Percentiles rank a stretch among this genome's conserved stretches.
Evolutionary conservation across 1,140 invertebrate genomes (phyloP).

Genomic region (Heliconius hermathena): DNA sequence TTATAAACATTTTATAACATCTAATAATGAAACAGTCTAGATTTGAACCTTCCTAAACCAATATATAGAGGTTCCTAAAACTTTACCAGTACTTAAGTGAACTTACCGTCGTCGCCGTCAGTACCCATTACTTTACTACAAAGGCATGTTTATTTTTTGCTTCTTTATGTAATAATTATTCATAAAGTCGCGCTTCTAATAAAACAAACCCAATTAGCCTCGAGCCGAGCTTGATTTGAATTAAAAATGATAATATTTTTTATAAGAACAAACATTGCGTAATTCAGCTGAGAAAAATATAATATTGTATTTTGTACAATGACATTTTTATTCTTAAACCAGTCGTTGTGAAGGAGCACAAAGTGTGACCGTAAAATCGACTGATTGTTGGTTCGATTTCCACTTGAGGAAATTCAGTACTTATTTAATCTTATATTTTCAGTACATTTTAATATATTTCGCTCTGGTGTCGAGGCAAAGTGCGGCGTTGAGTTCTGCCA

Average conservation of each 20-base stretch:
- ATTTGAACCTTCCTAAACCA: no score
- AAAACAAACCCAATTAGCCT: conserved; percentile 28
- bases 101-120: neutral
- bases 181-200: conserved; percentile 19
- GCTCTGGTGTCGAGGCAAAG: no score
- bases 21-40: no score
- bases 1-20: no score
- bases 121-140: neutral
- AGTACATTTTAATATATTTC: no score
- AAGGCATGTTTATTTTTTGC: neutral
- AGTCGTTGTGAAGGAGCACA: no score
- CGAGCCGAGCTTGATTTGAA: conserved; percentile 4
- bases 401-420: no score
- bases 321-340: neutral
- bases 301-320: neutral
- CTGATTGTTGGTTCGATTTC: no score
- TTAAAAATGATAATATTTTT: conserved; percentile 12
- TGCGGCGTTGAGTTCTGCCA: no score
- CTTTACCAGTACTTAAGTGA: neutral
- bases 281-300: neutral
- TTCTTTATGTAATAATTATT: conserved; percentile 24
- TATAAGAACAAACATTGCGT: neutral
- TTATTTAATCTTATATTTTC: no score
- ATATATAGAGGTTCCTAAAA: neutral
- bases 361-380: no score